Evolutionary conservation across 2,888 invertebrate species (phyloP), one percentile per base, ranked within the genome.

Genomic region (Eugnorisma glareosa): DNA sequence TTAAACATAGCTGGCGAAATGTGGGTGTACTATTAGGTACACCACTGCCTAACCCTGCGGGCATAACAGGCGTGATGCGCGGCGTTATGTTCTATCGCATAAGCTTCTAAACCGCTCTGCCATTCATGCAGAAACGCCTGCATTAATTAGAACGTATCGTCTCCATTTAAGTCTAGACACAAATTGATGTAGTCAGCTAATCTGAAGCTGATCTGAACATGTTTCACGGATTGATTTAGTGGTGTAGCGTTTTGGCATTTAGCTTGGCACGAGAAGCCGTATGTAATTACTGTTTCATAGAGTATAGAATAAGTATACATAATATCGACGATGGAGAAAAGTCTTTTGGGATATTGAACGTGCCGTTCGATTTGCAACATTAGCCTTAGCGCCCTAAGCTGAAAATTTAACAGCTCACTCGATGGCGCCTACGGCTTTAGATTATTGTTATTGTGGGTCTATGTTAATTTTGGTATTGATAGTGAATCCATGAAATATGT

Each of bases 201-300:
- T 83, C 82, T 77, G 57, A 31, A 75, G 48, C 61, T 76, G 57
- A 31, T 81, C n/a, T 59, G 68, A 71, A 77, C 77, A 85, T 37
- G 82, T 54, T 75, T 24, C 31, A 61, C 18, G 48, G 77, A 85
- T 83, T 82, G 83, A 85, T 85, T 82, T 85, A 85, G 63, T 66
- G 69, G 76, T 48, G 51, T 59, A 57, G 45, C 61, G 59, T 48
- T 69, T 64, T 67, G 67, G 81, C 70, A 28, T 75, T 68, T 61
- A 75, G 61, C 37, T 75, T 61, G 59, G 21, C 59, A 63, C 13
- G 63, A 48, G 45, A 45, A 59, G 51, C 74, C 15, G 35, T 37
- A 31, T 68, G 43, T 78, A 57, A 78, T 64, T 59, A 72, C 28
- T 75, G 82, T 43, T 63, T 31, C 64, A 51, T 66, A 37, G 57